Conservation (phyloP, 2,888 invertebrate species). For the Coleophora flavipennella region DNA sequence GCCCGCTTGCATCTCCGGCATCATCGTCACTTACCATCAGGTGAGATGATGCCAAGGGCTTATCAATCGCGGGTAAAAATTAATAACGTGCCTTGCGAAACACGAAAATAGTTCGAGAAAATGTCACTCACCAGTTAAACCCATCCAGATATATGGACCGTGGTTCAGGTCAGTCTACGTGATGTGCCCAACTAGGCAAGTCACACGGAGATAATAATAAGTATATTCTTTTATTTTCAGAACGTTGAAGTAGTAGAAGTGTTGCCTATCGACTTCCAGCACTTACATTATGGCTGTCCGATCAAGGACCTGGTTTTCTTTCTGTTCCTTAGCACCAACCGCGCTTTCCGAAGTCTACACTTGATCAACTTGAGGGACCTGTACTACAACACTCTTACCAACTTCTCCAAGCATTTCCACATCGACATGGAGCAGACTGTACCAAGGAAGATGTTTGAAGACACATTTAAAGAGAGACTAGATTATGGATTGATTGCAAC, state of each 20-base stretch:
- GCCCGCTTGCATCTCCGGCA: too few relatives aligned
- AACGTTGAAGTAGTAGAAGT: not conserved
- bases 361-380: not conserved
- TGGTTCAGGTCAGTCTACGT: too few relatives aligned
- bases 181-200: too few relatives aligned
- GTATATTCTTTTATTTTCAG: not conserved
- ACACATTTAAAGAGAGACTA: not conserved
- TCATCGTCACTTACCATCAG: too few relatives aligned
- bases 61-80: too few relatives aligned
- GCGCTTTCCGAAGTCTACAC: not conserved
- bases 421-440: not conserved
- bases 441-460: not conserved
- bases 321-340: not conserved
- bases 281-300: not conserved
- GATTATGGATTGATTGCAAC: not conserved
- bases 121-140: too few relatives aligned
- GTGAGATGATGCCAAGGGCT: too few relatives aligned
- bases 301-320: not conserved
- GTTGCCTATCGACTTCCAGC: not conserved
- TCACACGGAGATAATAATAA: too few relatives aligned
- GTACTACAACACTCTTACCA: not conserved
- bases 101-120: too few relatives aligned
- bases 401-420: not conserved
- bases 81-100: too few relatives aligned
- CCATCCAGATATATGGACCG: too few relatives aligned